phyloP scores from a whole-genome alignment of 2,888 invertebrate genomes.

The Tortricodes alternella region DNA sequence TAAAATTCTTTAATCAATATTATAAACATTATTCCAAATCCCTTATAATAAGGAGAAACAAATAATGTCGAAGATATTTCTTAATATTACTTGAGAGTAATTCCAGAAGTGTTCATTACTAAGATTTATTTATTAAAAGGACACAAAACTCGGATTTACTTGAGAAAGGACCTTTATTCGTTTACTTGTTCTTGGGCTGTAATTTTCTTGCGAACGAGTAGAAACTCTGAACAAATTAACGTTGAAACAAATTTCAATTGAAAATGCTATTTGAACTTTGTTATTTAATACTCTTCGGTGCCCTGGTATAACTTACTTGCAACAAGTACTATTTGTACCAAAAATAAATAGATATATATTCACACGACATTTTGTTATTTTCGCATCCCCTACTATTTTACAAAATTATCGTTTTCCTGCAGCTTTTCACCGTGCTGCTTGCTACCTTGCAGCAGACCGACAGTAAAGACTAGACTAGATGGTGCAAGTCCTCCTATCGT shows the following conservation, averaged over 20 bases:
- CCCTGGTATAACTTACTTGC: neutral
- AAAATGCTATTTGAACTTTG: constrained; percentile 57
- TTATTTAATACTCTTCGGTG: constrained; percentile 47
- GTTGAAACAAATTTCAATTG: constrained; percentile 62
- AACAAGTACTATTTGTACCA: neutral
- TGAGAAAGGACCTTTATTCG: constrained; percentile 7
- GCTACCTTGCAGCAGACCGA: too few species aligned
- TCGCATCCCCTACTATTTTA: too few species aligned
- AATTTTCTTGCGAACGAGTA: constrained; percentile 37
- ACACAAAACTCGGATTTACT: constrained; percentile 32
- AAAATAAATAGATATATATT: too few species aligned
- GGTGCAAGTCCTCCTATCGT: too few species aligned
- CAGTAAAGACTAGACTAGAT: too few species aligned
- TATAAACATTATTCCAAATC: constrained; percentile 28
- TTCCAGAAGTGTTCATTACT: constrained; percentile 30
- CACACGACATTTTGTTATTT: too few species aligned
- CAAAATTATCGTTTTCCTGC: too few species aligned
- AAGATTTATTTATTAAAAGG: constrained; percentile 34
- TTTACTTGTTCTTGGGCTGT: constrained; percentile 30
- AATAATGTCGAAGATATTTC: neutral
- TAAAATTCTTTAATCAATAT: constrained; percentile 46
- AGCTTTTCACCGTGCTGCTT: too few species aligned
- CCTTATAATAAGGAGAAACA: neutral
- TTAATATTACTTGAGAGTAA: constrained; percentile 20
- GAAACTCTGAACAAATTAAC: constrained; percentile 48